A percentile compares a stretch with the other conserved stretches of the same genome.
phyloP scores from a whole-genome alignment of 2,888 invertebrate species.

The Pardosa pseudoannulata region DNA sequence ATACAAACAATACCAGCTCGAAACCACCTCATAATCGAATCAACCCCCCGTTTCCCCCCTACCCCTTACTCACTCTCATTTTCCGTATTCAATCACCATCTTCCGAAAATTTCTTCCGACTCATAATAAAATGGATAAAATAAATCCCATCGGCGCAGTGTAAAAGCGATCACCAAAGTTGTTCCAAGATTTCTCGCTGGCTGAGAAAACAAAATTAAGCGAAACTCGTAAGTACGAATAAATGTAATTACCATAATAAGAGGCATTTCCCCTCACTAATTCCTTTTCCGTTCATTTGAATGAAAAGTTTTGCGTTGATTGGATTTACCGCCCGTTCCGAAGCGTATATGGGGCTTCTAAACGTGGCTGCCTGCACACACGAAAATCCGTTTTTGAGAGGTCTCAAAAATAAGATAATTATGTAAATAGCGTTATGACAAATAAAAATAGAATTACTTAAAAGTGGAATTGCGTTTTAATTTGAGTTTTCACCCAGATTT shows the following conservation, averaged over 20 bases:
- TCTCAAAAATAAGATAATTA: slow-evolving; percentile 15
- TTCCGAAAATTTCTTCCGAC: too few species aligned
- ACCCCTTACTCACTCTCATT: too few species aligned
- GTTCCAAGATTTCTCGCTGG: neutral
- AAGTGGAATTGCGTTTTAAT: slow-evolving; percentile 11
- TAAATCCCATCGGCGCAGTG: neutral
- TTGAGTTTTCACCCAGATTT: neutral
- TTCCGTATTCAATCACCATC: too few species aligned
- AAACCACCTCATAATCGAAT: too few species aligned
- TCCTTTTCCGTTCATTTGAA: slow-evolving; percentile 14
- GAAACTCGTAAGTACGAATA: slow-evolving; percentile 10
- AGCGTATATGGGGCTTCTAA: neutral
- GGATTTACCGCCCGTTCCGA: neutral
- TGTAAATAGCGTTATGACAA: slow-evolving; percentile 17
- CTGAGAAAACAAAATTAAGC: slow-evolving; percentile 25
- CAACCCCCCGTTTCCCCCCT: too few species aligned
- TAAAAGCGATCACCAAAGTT: neutral
- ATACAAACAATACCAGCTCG: too few species aligned
- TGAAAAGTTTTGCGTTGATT: neutral
- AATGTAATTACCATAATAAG: slow-evolving; percentile 34
- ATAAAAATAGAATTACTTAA: slow-evolving; percentile 10
- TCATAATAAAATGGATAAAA: slow-evolving; percentile 2
- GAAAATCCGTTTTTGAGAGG: neutral
- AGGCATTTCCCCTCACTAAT: slow-evolving; percentile 21
- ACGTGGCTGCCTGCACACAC: too few species aligned